phyloP scores from a whole-genome alignment of 2,113 vertebrate species.

The Conger conger region DNA sequence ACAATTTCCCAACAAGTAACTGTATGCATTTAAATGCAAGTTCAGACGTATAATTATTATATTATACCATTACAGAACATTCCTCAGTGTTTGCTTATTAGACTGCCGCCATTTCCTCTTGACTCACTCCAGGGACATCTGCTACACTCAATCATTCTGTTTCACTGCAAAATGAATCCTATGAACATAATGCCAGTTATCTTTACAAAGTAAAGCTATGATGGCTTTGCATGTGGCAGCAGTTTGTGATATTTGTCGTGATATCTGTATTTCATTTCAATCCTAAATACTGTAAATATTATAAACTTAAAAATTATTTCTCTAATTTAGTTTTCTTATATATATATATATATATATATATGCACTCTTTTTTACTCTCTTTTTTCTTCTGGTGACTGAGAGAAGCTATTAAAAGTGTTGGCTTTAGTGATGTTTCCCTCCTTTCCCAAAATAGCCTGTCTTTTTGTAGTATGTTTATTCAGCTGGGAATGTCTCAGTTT shows the following conservation, averaged over 20 bases:
- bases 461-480: not conserved
- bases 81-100: not conserved
- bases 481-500: constrained; percentile 1
- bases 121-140: not conserved
- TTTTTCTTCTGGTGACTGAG: not conserved
- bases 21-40: not conserved
- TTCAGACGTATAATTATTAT: not conserved
- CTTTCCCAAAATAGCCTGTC: not conserved
- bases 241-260: not conserved
- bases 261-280: not conserved
- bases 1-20: not conserved
- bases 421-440: not conserved
- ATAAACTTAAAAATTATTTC: no score
- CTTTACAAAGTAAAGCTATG: not conserved
- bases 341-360: no score
- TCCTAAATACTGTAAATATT: no score
- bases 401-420: not conserved
- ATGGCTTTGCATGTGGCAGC: not conserved
- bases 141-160: not conserved
- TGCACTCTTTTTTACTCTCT: no score
- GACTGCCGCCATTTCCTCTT: not conserved
- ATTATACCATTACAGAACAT: not conserved
- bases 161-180: not conserved
- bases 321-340: not conserved
- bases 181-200: not conserved